Conservation (phyloP, 2,113 vertebrate species). For the Penelope pileata region DNA sequence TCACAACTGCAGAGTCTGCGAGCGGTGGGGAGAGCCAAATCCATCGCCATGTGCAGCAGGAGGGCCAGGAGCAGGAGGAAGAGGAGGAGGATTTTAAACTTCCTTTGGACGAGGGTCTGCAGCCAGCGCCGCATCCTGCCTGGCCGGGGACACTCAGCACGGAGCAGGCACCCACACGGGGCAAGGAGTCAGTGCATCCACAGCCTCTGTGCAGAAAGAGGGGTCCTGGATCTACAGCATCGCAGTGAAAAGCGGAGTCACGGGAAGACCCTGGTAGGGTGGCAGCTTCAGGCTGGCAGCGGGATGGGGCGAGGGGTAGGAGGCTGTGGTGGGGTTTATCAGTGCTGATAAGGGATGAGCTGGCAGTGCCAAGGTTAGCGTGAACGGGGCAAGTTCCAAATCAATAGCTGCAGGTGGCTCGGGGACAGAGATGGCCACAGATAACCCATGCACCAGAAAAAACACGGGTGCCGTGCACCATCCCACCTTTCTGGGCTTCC, state of each 20-base stretch:
- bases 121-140: conserved; percentile 31
- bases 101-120: conserved; percentile 60
- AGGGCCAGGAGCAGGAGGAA: conserved; percentile 73
- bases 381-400: conserved; percentile 42
- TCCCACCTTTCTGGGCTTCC: not conserved
- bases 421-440: not conserved
- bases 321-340: not conserved
- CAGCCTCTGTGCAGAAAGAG: not conserved
- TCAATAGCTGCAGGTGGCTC: conserved; percentile 1
- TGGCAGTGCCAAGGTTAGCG: conserved; percentile 40
- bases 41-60: conserved; percentile 76
- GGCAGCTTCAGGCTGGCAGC: not conserved
- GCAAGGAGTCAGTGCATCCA: not conserved
- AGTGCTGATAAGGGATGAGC: not conserved
- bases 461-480: not conserved
- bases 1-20: not conserved
- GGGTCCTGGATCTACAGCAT: not conserved
- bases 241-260: not conserved
- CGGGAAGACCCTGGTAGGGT: not conserved
- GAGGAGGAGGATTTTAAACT: conserved; percentile 74
- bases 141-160: not conserved
- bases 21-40: conserved; percentile 44
- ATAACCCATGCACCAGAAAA: not conserved
- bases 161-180: not conserved
- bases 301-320: not conserved